Evolutionary conservation across 2,888 invertebrate genomes (phyloP), one percentile per base, ranked within the genome.

Genomic region (Neoascia interrupta): DNA sequence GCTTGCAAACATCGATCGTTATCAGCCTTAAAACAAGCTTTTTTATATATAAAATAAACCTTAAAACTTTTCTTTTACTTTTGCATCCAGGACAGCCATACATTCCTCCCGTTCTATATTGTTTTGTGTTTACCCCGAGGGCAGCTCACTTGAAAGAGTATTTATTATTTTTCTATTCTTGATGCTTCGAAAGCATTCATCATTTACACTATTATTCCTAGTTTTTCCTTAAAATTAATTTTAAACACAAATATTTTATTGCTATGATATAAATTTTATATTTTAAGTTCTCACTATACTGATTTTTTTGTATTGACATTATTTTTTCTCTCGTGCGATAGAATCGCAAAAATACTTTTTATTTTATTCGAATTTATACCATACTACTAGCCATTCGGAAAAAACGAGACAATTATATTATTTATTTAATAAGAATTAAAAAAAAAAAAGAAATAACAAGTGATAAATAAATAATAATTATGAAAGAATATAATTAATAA

Each of bases 281-380:
- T 54, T 23, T 51, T 11, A n/a, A 36, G 21, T 45, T 26, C 37
- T n/a, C n/a, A n/a, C n/a, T 47, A n/a, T 16, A 21, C 8, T 16
- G 13, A 15, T 21, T 34, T 26, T 15, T 8, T 34, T 37, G 21
- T 28, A 11, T 26, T 31, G 8, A 31, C n/a, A n/a, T 31, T 31
- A 31, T n/a, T 31, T 31, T 49, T 61, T 61, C 13, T 1, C n/a
- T n/a, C n/a, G 26, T 60, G 58, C 70, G 76, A 76, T 72, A 8
- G 28, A 76, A 76, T 76, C 64, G 70, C 64, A 21, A 36, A 56
- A 23, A 34, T 16, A n/a, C 49, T n/a, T 41, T 68, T 51, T 58
- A 76, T 41, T 72, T 47, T 60, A 66, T 72, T 70, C 75, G 75
- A 76, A 76, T 76, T 76, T 76, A 72, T 64, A 19, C 54, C 45